Evolutionary conservation across 2,113 vertebrate genomes (phyloP).

Genomic region (Podarcis cretensis): DNA sequence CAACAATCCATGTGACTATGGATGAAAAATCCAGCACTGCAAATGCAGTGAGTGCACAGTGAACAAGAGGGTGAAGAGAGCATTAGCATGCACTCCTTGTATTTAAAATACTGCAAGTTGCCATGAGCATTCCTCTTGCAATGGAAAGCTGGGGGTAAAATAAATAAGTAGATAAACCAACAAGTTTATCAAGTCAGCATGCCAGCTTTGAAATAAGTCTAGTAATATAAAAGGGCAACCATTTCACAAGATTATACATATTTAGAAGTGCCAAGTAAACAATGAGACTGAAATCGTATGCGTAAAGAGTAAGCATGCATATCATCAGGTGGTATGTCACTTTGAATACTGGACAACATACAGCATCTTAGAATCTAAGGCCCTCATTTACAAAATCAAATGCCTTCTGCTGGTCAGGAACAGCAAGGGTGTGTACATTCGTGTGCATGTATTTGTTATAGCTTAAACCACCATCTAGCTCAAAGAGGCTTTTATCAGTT

Average conservation of each 20-base stretch:
- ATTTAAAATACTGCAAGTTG: neutral
- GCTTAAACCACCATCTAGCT: slow-evolving; percentile 24
- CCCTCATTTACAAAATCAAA: neutral
- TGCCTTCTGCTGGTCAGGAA: neutral
- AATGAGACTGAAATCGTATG: too few relatives aligned
- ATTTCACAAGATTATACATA: neutral
- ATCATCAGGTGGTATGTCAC: neutral
- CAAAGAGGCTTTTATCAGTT: slow-evolving; percentile 40
- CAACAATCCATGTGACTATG: too few relatives aligned
- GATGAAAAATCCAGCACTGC: too few relatives aligned
- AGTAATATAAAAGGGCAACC: neutral
- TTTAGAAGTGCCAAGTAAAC: neutral
- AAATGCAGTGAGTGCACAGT: too few relatives aligned
- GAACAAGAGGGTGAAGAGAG: too few relatives aligned
- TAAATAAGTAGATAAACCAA: too few relatives aligned
- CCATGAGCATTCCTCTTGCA: neutral
- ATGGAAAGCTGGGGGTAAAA: neutral
- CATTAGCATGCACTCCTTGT: neutral
- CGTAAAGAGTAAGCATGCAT: neutral
- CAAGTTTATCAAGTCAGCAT: neutral
- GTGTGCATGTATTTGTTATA: neutral
- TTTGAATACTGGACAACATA: neutral
- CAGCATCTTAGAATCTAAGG: neutral
- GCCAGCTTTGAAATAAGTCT: neutral
- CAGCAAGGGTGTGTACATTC: neutral